Percentiles rank a stretch among this genome's conserved stretches.
Conservation (phyloP, 2,797 vertebrate species). For the Anabacerthia variegaticeps region DNA sequence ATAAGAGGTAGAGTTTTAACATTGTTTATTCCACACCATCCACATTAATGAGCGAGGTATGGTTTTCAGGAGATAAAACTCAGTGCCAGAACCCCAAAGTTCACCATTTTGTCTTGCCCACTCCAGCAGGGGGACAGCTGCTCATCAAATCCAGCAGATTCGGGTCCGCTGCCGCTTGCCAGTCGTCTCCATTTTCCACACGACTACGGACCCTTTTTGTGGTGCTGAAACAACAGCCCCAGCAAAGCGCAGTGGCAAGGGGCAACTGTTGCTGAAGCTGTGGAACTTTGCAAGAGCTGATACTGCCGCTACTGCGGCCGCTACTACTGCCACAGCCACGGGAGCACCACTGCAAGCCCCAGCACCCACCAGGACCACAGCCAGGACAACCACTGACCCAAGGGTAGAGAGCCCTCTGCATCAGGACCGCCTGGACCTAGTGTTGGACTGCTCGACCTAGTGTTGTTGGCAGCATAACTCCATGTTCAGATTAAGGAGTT, state of each 20-base stretch:
- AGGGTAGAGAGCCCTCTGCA: not conserved
- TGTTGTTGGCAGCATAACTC: not conserved
- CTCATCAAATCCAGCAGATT: not conserved
- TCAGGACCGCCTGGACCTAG: not conserved
- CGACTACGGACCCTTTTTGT: not conserved
- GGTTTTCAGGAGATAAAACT: not conserved
- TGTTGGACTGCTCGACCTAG: not conserved
- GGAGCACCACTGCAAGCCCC: not conserved
- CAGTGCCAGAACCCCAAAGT: not conserved
- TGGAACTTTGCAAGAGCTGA: not conserved
- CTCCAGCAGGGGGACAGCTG: not conserved
- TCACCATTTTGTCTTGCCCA: not conserved
- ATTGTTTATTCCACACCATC: not conserved
- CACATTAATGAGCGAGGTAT: too few species aligned
- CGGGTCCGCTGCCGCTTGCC: not conserved
- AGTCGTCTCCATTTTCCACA: not conserved
- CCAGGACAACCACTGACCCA: not conserved
- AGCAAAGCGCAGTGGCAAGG: not conserved
- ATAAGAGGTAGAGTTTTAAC: not conserved
- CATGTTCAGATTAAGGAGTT: not conserved
- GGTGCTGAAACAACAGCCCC: not conserved
- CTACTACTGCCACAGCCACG: not conserved
- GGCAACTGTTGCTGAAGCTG: not conserved
- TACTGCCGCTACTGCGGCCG: too few species aligned
- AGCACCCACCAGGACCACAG: not conserved